Conservation (phyloP, 2,113 vertebrate species). For the Australoheros scitulus region DNA sequence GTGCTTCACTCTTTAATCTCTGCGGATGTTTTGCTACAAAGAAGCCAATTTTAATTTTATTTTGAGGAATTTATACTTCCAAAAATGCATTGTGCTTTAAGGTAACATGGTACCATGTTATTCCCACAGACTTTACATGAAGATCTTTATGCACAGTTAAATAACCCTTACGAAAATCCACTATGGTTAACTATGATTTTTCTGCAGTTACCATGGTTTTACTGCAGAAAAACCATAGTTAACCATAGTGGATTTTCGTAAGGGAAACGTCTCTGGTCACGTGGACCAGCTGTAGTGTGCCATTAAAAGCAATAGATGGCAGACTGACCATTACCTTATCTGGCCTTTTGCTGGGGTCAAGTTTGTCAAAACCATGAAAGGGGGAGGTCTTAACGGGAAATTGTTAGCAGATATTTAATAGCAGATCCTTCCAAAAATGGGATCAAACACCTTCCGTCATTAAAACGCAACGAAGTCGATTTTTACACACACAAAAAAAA, state of each 20-base stretch:
- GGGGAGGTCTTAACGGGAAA: constrained; percentile 16
- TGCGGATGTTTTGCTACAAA: neutral
- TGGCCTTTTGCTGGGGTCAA: neutral
- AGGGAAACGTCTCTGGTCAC: neutral
- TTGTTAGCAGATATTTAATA: neutral
- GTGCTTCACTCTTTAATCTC: neutral
- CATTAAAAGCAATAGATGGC: constrained; percentile 33
- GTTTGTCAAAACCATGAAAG: neutral
- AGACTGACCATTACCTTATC: neutral
- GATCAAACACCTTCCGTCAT: neutral
- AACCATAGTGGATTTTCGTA: too few relatives aligned
- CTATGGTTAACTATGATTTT: too few relatives aligned
- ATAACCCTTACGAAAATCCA: too few relatives aligned
- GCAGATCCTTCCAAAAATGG: neutral
- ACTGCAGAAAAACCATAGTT: too few relatives aligned
- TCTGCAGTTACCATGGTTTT: too few relatives aligned
- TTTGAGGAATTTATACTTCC: fast-evolving
- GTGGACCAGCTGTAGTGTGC: constrained; percentile 6
- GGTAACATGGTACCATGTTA: neutral
- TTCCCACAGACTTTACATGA: neutral
- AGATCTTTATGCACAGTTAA: fast-evolving
- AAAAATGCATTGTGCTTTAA: neutral
- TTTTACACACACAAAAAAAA: neutral
- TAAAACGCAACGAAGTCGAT: too few relatives aligned
- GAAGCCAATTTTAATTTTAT: neutral